A percentile compares a stretch with the other conserved stretches of the same genome.
Evolutionary conservation across 2,888 invertebrate genomes (phyloP).

Genomic region (Pelosia muscerda): DNA sequence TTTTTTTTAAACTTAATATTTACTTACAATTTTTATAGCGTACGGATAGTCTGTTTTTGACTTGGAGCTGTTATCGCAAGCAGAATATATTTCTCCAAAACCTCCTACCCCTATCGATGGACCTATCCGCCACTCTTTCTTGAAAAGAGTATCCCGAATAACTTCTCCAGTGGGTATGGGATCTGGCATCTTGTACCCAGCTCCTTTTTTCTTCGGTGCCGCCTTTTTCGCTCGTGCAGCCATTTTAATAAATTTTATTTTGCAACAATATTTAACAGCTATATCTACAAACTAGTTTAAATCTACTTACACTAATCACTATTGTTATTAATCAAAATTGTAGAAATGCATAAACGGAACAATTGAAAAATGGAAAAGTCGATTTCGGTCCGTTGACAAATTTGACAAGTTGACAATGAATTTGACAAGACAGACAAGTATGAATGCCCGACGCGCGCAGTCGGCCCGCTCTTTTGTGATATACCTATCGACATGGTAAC

Average conservation of each 20-base stretch:
- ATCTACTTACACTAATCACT: slow-evolving; percentile 20
- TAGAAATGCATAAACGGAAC: slow-evolving; percentile 37
- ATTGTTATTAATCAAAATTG: slow-evolving; percentile 15
- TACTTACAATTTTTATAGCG: slow-evolving; percentile 93
- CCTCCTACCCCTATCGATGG: slow-evolving; percentile 96
- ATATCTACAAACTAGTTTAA: slow-evolving; percentile 19
- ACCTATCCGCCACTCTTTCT: slow-evolving; percentile 95
- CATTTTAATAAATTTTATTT: slow-evolving; percentile 56
- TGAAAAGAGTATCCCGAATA: slow-evolving; percentile 90
- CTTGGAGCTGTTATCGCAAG: slow-evolving; percentile 87
- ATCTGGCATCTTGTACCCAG: slow-evolving; percentile 88
- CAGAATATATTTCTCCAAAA: slow-evolving; percentile 97
- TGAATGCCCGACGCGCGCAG: neutral
- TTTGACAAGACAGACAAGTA: too few species aligned
- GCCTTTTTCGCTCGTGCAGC: slow-evolving; percentile 73
- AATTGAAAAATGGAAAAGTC: slow-evolving; percentile 36
- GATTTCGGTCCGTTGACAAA: slow-evolving; percentile 37
- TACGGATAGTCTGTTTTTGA: slow-evolving; percentile 87
- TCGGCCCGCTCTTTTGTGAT: too few species aligned
- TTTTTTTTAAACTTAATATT: neutral
- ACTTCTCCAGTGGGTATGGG: slow-evolving; percentile 92
- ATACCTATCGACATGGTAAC: too few species aligned
- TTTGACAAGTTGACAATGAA: neutral
- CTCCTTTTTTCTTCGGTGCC: slow-evolving; percentile 76
- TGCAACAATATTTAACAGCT: too few species aligned